phyloP scores from a whole-genome alignment of 2,888 invertebrate species.

The Rhagium mordax region DNA sequence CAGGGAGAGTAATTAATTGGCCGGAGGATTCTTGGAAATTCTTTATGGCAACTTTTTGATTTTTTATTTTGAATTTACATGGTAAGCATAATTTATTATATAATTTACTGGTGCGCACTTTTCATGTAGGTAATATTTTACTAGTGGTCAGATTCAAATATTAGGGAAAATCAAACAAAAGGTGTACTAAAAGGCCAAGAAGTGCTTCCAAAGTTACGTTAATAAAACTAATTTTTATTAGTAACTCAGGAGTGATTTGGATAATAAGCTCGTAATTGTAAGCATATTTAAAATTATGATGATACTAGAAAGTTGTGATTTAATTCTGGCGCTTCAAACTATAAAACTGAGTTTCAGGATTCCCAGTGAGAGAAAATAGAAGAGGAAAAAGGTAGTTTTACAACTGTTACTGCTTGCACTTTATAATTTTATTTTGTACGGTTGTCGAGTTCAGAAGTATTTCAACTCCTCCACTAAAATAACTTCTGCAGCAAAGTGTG shows the following conservation, averaged over 20 bases:
- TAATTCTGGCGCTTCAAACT: conserved; percentile 42
- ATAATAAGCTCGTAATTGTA: conserved; percentile 18
- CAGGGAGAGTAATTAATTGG: no score
- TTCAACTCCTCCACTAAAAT: conserved; percentile 42
- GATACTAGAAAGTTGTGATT: conserved; percentile 49
- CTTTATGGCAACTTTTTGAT: no score
- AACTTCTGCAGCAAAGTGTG: conserved; percentile 46
- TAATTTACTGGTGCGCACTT: no score
- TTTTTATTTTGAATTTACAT: no score
- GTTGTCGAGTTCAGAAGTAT: conserved; percentile 50
- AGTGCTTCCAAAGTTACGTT: neutral
- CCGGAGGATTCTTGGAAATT: no score
- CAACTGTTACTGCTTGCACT: conserved; percentile 55
- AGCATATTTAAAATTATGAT: conserved; percentile 34
- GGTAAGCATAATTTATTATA: no score
- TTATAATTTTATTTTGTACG: conserved; percentile 57
- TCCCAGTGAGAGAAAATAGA: conserved; percentile 44
- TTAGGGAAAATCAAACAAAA: no score
- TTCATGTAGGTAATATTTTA: no score
- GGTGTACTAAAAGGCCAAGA: no score
- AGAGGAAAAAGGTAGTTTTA: conserved; percentile 48
- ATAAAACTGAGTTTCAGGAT: conserved; percentile 51
- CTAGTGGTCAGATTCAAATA: no score
- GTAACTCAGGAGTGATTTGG: neutral
- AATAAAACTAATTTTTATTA: neutral